phyloP scores from a whole-genome alignment of 2,113 vertebrate species.

The Protobothrops mucrosquamatus region DNA sequence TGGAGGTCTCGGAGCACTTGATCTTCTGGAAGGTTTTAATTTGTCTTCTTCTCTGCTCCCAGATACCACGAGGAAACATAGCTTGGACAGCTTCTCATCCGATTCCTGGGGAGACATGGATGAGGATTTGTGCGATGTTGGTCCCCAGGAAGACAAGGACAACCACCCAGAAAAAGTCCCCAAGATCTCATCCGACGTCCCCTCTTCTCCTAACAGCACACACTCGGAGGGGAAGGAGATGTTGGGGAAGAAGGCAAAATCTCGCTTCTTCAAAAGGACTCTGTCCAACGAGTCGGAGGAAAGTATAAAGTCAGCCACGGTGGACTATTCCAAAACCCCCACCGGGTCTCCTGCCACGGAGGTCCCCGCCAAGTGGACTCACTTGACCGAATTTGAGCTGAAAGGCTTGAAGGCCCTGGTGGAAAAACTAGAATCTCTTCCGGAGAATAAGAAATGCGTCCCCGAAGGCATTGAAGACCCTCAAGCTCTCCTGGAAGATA shows the following conservation, averaged over 20 bases:
- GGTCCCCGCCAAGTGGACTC: slow-evolving; percentile 80
- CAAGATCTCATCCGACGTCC: slow-evolving; percentile 65
- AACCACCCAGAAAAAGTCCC: slow-evolving; percentile 65
- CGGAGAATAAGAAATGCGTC: slow-evolving; percentile 90
- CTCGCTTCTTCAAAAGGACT: slow-evolving; percentile 77
- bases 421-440: slow-evolving; percentile 93
- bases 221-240: slow-evolving; percentile 71
- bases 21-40: neutral
- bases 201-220: slow-evolving; percentile 72
- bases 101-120: slow-evolving; percentile 89
- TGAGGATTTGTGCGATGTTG: slow-evolving; percentile 84
- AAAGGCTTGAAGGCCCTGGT: slow-evolving; percentile 89
- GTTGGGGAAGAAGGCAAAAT: slow-evolving; percentile 70
- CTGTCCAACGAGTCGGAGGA: slow-evolving; percentile 85
- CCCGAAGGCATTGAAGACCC: slow-evolving; percentile 90
- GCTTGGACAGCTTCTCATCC: slow-evolving; percentile 83
- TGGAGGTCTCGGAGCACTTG: neutral
- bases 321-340: slow-evolving; percentile 83
- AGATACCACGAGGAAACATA: slow-evolving; percentile 83
- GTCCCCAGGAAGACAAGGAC: slow-evolving; percentile 73
- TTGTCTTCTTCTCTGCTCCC: slow-evolving; percentile 20
- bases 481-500: slow-evolving; percentile 86
- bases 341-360: slow-evolving; percentile 81
- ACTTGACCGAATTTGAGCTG: slow-evolving; percentile 93
- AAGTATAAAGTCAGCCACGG: slow-evolving; percentile 74